phyloP scores from a whole-genome alignment of 2,797 vertebrate genomes.

The Enteromius viviparus region DNA sequence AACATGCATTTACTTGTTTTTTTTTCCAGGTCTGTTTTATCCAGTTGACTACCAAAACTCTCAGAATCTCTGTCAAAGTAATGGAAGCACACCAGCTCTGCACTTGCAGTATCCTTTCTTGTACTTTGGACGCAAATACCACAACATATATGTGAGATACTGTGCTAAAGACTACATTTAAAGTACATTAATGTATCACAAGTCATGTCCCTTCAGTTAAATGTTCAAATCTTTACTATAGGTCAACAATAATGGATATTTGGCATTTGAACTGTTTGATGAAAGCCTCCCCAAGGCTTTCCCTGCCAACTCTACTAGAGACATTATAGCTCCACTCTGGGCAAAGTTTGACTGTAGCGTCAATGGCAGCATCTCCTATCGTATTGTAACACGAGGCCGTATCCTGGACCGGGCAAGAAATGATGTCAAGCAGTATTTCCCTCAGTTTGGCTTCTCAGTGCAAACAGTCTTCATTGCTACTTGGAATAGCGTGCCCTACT shows the following conservation, averaged over 20 bases:
- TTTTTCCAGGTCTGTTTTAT: slow-evolving; percentile 7
- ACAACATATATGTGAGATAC: not conserved
- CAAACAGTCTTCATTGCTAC: not conserved
- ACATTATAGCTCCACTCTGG: slow-evolving; percentile 46
- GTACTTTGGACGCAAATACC: slow-evolving; percentile 3
- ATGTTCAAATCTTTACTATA: not conserved
- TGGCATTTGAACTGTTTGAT: slow-evolving; percentile 14
- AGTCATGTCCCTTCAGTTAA: not conserved
- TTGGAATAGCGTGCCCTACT: not conserved
- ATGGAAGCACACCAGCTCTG: not conserved
- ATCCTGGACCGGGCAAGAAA: not conserved
- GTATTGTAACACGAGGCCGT: not conserved
- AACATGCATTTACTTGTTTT: not conserved
- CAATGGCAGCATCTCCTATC: not conserved
- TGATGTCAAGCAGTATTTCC: slow-evolving; percentile 14
- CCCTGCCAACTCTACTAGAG: not conserved
- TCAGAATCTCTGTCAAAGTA: not conserved
- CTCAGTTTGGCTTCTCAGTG: slow-evolving; percentile 10
- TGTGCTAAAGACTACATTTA: not conserved
- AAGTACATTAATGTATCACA: not conserved
- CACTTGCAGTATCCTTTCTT: not conserved
- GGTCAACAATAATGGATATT: slow-evolving; percentile 23
- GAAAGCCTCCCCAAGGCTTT: not conserved
- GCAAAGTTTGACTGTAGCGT: slow-evolving; percentile 25
- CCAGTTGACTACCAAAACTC: not conserved